Percentiles rank a stretch among this genome's conserved stretches.
Evolutionary conservation across 2,113 vertebrate species (phyloP).

Genomic region (Microtus montanus): DNA sequence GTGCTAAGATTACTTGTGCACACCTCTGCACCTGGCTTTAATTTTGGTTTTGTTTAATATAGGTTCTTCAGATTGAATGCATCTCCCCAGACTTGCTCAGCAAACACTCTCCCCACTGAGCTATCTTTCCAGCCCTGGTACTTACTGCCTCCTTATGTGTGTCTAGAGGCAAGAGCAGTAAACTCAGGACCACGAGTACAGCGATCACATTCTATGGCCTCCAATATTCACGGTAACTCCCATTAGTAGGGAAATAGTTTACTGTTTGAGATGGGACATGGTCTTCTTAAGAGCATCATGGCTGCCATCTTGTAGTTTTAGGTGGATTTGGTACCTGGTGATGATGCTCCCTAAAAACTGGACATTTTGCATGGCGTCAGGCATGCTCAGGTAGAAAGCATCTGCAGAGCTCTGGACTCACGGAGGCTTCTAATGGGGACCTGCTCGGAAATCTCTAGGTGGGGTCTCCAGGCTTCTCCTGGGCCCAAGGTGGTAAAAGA

Average conservation of each 20-base stretch:
- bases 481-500: neutral
- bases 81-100: neutral
- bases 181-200: neutral
- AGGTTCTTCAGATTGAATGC: neutral
- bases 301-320: neutral
- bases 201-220: neutral
- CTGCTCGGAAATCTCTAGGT: neutral
- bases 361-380: neutral
- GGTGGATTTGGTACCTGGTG: neutral
- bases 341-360: neutral
- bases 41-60: neutral
- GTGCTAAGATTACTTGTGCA: too few relatives aligned
- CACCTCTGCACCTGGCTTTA: neutral
- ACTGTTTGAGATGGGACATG: constrained; percentile 46
- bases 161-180: neutral
- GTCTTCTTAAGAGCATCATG: constrained; percentile 30
- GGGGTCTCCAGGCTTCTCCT: neutral
- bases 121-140: neutral
- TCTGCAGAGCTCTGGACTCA: neutral
- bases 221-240: constrained; percentile 43
- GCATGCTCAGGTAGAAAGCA: neutral
- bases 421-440: too few relatives aligned
- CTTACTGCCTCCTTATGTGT: neutral
- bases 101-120: neutral
- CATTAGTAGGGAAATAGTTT: constrained; percentile 36